Base-by-base conservation (phyloP, 2,888 invertebrate genomes). In the Oxytorus armatus region DNA sequence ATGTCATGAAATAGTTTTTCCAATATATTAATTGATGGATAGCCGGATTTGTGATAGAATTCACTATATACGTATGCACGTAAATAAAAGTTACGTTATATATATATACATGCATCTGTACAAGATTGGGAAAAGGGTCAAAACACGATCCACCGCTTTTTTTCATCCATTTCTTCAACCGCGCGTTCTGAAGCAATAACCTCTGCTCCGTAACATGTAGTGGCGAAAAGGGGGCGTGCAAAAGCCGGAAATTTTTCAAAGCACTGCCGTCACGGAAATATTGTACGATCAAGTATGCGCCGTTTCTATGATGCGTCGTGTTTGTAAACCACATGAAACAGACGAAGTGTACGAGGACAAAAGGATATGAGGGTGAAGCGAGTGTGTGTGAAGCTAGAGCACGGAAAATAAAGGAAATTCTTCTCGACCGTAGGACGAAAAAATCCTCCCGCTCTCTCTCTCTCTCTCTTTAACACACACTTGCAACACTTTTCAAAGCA, bases 131-230 rank as follows among this genome's bases (percentile, higher is more conserved):
- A 74, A 61, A 65, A 29, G 53, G 49, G 53, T 18, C 47, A 53
- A 23, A 39, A 23, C 44, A 44, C 47, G 23, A 66, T 53, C 42
- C 53, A 53, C 72, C 39, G 47, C 47, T 57, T 57, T 59, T 63
- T 65, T 33, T 47, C 21, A 10, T 51, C 59, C 51, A 72, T 76
- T 66, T 59, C 59, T 66, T n/a, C n/a, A n/a, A n/a, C n/a, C 47
- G 33, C 51, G 21, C 51, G 14, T 51, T 68, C 36, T 39, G 51
- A 53, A 44, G n/a, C 68, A 68, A 68, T 55, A 72, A 72, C 57
- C 70, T 69, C 39, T 23, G 73, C 73, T 78, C 77, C 47, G 29
- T 23, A 18, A n/a, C n/a, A n/a, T n/a, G n/a, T n/a, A n/a, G n/a
- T n/a, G n/a, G n/a, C n/a, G n/a, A n/a, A n/a, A n/a, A n/a, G n/a